Evolutionary conservation across 2,888 invertebrate species (phyloP).

Genomic region (Drosophila fungiperda): DNA sequence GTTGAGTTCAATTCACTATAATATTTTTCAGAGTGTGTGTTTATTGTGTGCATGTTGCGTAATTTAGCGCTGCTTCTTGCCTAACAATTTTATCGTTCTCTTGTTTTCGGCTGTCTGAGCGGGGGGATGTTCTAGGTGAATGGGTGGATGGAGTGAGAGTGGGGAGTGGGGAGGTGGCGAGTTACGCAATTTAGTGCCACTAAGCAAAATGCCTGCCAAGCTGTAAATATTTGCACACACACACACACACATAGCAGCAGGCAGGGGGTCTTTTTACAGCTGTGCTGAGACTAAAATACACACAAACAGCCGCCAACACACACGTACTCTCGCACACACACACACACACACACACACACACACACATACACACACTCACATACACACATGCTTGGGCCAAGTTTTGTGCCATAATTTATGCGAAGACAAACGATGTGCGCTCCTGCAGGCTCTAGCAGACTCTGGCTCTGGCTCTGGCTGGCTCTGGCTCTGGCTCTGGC

Average conservation of each 20-base stretch:
- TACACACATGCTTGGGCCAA: not conserved
- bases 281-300: conserved; percentile 40
- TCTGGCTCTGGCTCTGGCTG: conserved; percentile 20
- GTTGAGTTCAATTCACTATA: not conserved
- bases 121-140: not conserved
- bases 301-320: conserved; percentile 7
- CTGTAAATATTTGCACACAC: conserved; percentile 61
- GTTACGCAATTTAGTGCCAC: conserved; percentile 58
- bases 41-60: conserved; percentile 61
- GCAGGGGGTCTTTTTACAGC: conserved; percentile 53
- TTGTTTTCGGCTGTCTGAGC: conserved; percentile 21
- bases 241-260: conserved; percentile 6
- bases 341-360: conserved; percentile 7
- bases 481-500: not conserved
- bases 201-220: conserved; percentile 47
- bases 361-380: conserved; percentile 3
- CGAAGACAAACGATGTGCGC: conserved; percentile 62
- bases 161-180: not conserved
- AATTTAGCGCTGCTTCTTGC: conserved; percentile 69
- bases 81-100: conserved; percentile 73
- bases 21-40: conserved; percentile 11
- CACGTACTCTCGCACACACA: not conserved
- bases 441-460: conserved; percentile 3
- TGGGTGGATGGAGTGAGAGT: not conserved
- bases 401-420: conserved; percentile 67